Evolutionary conservation across 1,140 invertebrate species (phyloP), one percentile per base, ranked within the genome.

Genomic region (Megalopta genalis): DNA sequence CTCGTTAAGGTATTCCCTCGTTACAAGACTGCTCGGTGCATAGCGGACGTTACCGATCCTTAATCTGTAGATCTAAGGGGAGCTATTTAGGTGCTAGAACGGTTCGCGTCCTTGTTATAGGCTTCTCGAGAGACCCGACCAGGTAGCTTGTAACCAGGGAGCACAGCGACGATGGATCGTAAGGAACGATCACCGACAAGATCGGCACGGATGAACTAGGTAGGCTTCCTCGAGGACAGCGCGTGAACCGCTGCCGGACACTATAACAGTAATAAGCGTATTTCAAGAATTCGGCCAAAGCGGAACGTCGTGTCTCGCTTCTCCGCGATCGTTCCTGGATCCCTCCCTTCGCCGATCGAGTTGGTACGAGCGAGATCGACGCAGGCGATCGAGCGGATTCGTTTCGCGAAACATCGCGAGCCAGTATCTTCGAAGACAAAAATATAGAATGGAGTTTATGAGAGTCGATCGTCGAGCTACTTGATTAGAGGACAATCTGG

Each of bases 231-330:
- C 60, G 46, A 14, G 12, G 23, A 46, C 23, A 52, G 1, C 12
- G 1, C 12, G 16, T 7, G 18, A 52, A 3, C 12, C 1, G 0
- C 8, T 65, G 39, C 23, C 60, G 21, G 14, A 21, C 73, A 52
- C 54, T 80, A 69, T 73, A 82, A 86, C 65, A 80, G 64, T 86
- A 85, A 85, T 82, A 85, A 86, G 80, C 80, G 80, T 86, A 85
- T 80, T 85, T 85, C 42, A 54, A 82, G 70, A 85, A 85, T 82
- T 85, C 67, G 63, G 75, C 80, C 76, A 71, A 63, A 73, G n/a
- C 64, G 49, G 37, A 6, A 1, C 5, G 1, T 52, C 59, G 42
- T 1, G 18, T 39, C 18, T 21, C 23, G 3, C 59, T 54, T 16
- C 52, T 52, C 67, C 21, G 7, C 16, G 49, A 6, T 54, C 21